phyloP scores from a whole-genome alignment of 2,797 vertebrate genomes.

The Falco rusticolus region DNA sequence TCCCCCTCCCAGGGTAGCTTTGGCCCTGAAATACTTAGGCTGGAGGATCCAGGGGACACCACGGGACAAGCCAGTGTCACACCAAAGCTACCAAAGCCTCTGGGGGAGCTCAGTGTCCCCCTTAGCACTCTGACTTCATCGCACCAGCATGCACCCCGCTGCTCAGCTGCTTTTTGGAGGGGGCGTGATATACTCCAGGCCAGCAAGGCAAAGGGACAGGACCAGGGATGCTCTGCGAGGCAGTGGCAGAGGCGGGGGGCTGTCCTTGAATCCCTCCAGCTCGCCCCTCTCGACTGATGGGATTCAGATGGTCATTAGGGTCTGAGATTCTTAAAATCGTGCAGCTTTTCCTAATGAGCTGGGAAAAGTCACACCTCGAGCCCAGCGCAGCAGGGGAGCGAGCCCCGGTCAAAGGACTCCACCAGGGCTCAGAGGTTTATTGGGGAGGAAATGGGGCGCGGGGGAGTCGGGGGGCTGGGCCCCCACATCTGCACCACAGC shows the following conservation, averaged over 20 bases:
- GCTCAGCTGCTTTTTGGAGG: neutral
- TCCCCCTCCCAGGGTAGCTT: neutral
- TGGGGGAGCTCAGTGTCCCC: accelerated
- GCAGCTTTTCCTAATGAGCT: conserved; percentile 68
- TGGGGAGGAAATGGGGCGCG: conserved; percentile 46
- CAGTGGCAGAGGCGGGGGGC: neutral
- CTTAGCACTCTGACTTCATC: neutral
- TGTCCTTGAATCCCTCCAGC: neutral
- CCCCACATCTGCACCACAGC: conserved; percentile 13
- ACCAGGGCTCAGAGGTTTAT: conserved; percentile 7
- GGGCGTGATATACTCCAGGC: accelerated
- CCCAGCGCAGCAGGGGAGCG: neutral
- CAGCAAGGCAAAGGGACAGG: neutral
- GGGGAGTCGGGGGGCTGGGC: neutral
- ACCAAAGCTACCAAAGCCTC: neutral
- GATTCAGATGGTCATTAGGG: conserved; percentile 70
- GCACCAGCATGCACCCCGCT: neutral
- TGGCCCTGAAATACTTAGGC: neutral
- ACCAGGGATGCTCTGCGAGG: neutral
- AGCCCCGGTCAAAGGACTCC: neutral
- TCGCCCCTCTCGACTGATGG: neutral
- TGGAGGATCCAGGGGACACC: neutral
- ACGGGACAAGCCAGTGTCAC: neutral
- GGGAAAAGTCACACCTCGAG: conserved; percentile 75
- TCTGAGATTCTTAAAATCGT: neutral